Evolutionary conservation across 2,113 vertebrate species (phyloP).

Genomic region (Petaurus breviceps): DNA sequence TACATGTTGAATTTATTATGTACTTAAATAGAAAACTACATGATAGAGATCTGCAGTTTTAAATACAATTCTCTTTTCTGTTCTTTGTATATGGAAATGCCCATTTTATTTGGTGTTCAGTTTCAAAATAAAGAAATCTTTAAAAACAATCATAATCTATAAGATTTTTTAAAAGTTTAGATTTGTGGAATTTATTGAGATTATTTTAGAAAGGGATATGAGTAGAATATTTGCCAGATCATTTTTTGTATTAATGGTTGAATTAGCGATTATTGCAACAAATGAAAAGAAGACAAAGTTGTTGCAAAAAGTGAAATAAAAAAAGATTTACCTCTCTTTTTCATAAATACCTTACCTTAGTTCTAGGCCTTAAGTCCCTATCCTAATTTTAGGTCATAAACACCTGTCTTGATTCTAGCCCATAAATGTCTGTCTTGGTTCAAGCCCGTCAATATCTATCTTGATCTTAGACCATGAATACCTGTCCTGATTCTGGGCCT

Average conservation of each 20-base stretch:
- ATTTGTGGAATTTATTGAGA: background rate
- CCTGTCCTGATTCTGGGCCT: background rate
- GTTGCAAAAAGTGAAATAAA: background rate
- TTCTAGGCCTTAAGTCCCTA: no score
- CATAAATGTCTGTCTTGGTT: no score
- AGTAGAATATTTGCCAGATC: background rate
- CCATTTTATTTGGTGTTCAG: background rate
- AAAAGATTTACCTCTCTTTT: background rate
- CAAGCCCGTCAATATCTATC: no score
- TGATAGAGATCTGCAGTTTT: background rate
- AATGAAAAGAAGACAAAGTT: conserved; percentile 2
- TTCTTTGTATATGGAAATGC: background rate
- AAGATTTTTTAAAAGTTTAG: background rate
- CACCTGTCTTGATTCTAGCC: no score
- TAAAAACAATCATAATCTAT: background rate
- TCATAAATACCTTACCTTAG: background rate
- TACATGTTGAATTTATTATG: background rate
- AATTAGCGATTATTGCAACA: background rate
- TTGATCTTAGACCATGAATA: background rate
- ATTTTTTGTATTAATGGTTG: conserved; percentile 11
- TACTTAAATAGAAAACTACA: background rate
- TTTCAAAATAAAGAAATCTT: background rate
- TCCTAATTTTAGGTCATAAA: no score
- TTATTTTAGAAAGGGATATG: conserved; percentile 18
- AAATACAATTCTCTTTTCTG: background rate